phyloP scores from a whole-genome alignment of 2,797 vertebrate species.

The Podargus strigoides region DNA sequence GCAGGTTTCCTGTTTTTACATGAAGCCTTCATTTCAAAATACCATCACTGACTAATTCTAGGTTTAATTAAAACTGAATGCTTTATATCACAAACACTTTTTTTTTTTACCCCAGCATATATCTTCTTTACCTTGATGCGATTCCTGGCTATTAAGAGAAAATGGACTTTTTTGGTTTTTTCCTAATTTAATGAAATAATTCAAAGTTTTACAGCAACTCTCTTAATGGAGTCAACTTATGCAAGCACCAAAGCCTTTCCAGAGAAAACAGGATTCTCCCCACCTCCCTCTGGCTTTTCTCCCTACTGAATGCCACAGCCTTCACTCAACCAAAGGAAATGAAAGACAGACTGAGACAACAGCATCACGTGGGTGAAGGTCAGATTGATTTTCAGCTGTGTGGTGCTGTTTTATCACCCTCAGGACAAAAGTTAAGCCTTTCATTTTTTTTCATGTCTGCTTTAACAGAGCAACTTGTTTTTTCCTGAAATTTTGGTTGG shows the following conservation, averaged over 20 bases:
- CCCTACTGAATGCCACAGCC: slow-evolving; percentile 54
- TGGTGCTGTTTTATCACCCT: slow-evolving; percentile 66
- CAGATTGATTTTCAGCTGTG: slow-evolving; percentile 67
- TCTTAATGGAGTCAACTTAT: slow-evolving; percentile 44
- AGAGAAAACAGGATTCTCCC: slow-evolving; percentile 58
- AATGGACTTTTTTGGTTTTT: not conserved
- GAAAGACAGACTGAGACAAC: slow-evolving; percentile 47
- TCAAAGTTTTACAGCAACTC: slow-evolving; percentile 28
- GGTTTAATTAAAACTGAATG: slow-evolving; percentile 40
- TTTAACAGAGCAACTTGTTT: slow-evolving; percentile 35
- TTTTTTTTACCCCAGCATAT: not conserved
- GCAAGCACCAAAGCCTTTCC: slow-evolving; percentile 47
- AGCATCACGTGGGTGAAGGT: slow-evolving; percentile 65
- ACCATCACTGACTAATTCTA: slow-evolving; percentile 1
- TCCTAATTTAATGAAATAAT: not conserved
- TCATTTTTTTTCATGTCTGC: slow-evolving; percentile 37
- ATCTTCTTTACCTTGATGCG: not conserved
- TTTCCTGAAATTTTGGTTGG: slow-evolving; percentile 30
- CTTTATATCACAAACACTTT: not conserved
- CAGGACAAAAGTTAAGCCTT: slow-evolving; percentile 66
- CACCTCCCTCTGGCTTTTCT: slow-evolving; percentile 63
- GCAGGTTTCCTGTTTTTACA: slow-evolving; percentile 39
- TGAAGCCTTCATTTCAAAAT: slow-evolving; percentile 21
- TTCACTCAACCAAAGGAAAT: slow-evolving; percentile 50
- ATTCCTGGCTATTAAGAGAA: not conserved